Conservation (phyloP, 2,797 vertebrate genomes). For the Paratrypauchen microcephalus region DNA sequence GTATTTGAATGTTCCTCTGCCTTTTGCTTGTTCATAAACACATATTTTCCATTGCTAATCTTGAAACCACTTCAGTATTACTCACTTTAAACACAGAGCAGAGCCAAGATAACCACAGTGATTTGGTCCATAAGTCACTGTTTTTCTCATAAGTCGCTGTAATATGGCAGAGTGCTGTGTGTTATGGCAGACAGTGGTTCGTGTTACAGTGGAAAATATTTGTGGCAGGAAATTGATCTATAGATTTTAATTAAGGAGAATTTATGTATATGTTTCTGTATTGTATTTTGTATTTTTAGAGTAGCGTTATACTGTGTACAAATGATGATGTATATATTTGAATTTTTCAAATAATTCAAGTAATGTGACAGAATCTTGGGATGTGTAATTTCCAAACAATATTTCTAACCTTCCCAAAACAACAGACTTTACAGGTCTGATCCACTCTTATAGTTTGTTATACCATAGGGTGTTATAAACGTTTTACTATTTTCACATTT, state of each 20-base stretch:
- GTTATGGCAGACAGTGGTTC: not conserved
- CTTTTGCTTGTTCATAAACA: not conserved
- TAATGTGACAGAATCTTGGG: too few species aligned
- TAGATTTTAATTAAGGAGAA: not conserved
- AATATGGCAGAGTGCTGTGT: not conserved
- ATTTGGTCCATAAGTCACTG: constrained; percentile 3
- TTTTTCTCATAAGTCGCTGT: not conserved
- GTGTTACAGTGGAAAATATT: constrained; percentile 2
- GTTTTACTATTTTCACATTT: not conserved
- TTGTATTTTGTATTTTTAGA: too few species aligned
- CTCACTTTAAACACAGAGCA: constrained; percentile 2
- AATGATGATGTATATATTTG: too few species aligned
- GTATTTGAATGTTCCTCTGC: not conserved
- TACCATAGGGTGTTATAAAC: too few species aligned
- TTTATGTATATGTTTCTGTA: not conserved
- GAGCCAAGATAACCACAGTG: not conserved
- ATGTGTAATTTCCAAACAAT: too few species aligned
- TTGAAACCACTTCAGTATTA: not conserved
- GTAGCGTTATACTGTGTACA: too few species aligned
- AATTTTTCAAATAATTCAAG: too few species aligned
- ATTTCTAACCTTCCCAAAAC: too few species aligned
- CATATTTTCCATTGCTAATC: not conserved
- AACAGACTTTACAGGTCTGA: not conserved
- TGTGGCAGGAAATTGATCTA: not conserved
- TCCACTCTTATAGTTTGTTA: not conserved